Percentiles rank a stretch among this genome's conserved stretches.
These are phyloP conservation scores for Germaria angustata DNA, from an alignment of 2,888 invertebrate species.

Conservation along the genomic window DNA sequence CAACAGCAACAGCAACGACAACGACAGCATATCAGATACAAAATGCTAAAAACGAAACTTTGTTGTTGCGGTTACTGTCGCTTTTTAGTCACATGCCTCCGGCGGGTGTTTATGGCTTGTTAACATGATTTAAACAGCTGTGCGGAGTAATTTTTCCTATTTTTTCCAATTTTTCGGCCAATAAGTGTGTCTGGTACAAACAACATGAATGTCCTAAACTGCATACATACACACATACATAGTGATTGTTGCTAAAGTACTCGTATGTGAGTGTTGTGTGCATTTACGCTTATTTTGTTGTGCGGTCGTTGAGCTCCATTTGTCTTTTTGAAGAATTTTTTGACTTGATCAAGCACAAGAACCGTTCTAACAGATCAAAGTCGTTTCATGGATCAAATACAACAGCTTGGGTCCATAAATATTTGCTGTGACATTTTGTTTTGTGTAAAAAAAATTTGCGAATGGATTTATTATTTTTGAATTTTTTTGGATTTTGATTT, in stretches of 20 bases:
- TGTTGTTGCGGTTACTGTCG: conserved; percentile 27
- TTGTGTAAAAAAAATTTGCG: conserved; percentile 26
- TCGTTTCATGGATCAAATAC: conserved; percentile 10
- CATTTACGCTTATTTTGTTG: conserved; percentile 20
- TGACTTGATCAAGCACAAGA: conserved; percentile 59
- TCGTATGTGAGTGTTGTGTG: not conserved
- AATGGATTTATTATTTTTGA: conserved; percentile 60
- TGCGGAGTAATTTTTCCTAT: conserved; percentile 36
- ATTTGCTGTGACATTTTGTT: conserved; percentile 60
- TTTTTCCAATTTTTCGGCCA: conserved; percentile 31
- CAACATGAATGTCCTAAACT: conserved; percentile 31
- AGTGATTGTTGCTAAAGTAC: not conserved
- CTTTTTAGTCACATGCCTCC: conserved; percentile 59
- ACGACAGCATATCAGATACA: not conserved
- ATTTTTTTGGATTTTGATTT: conserved; percentile 26
- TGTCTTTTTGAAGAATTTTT: conserved; percentile 8
- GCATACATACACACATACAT: too few species aligned
- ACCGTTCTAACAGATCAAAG: conserved; percentile 61
- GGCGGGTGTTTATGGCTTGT: conserved; percentile 67
- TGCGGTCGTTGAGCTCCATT: conserved; percentile 57
- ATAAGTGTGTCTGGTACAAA: conserved; percentile 29
- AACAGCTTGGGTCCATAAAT: conserved; percentile 53
- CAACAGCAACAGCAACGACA: not conserved
- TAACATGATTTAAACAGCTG: conserved; percentile 67
- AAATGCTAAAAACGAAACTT: conserved; percentile 11